Percentiles rank a stretch among this genome's conserved stretches.
These are phyloP conservation scores for Clepsis dumicolana DNA, from an alignment of 2,888 invertebrate species.

Conservation along the genomic window DNA sequence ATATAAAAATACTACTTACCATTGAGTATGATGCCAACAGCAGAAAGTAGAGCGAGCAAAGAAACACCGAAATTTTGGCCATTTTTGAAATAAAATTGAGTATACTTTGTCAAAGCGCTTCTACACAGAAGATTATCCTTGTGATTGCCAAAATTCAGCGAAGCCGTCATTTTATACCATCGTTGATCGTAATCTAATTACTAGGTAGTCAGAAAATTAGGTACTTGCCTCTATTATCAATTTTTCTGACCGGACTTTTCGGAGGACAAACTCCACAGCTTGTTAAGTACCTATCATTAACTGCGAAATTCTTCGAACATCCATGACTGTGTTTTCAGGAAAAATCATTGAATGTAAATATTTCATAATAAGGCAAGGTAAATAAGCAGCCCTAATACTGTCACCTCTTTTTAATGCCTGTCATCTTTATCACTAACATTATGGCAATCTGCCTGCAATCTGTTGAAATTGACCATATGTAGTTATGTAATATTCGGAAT, in stretches of 20 bases:
- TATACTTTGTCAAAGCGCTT: conserved; percentile 7
- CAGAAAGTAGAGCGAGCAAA: conserved; percentile 54
- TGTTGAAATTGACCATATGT: too few relatives aligned
- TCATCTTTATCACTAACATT: too few relatives aligned
- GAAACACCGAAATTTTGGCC: conserved; percentile 52
- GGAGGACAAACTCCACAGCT: conserved; percentile 23
- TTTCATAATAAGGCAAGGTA: not conserved
- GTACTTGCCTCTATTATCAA: conserved; percentile 22
- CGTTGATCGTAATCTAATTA: conserved; percentile 30
- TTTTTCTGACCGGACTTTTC: not conserved
- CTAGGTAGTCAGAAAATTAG: conserved; percentile 20
- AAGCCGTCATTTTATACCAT: conserved; percentile 30
- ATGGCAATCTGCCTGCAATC: too few relatives aligned
- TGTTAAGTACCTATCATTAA: conserved; percentile 11
- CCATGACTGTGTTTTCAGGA: not conserved
- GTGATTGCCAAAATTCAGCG: conserved; percentile 24
- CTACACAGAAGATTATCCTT: conserved; percentile 10
- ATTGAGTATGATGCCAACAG: conserved; percentile 54
- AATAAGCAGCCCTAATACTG: not conserved
- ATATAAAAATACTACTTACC: conserved; percentile 31
- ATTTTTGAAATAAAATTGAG: conserved; percentile 52
- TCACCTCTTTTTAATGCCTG: not conserved
- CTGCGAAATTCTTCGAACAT: not conserved
- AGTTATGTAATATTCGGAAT: too few relatives aligned
- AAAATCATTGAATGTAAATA: not conserved